phyloP scores from a whole-genome alignment of 2,113 vertebrate species.

The Marmota monax region DNA sequence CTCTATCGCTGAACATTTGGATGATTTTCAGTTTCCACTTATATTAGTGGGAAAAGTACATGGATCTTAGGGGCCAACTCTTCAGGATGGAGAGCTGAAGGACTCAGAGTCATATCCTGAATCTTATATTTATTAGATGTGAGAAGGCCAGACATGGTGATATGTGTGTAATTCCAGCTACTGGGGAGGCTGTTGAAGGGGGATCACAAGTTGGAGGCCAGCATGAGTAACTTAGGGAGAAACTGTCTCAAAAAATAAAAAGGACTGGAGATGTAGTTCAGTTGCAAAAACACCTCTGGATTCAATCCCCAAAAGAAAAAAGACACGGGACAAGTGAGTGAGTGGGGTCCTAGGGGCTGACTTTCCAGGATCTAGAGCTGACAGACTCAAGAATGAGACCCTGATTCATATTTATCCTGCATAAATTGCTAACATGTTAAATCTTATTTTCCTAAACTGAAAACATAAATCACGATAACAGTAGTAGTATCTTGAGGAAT shows the following conservation, averaged over 20 bases:
- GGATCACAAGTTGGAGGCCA: no score
- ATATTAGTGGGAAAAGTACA: rapidly evolving
- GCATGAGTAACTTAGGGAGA: no score
- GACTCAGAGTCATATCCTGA: not conserved
- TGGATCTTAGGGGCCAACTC: rapidly evolving
- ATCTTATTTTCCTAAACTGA: not conserved
- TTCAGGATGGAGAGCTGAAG: not conserved
- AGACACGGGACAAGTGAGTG: not conserved
- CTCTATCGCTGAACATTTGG: rapidly evolving
- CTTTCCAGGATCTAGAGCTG: rapidly evolving
- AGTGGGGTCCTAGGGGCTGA: rapidly evolving
- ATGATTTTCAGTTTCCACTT: not conserved
- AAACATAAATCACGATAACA: not conserved
- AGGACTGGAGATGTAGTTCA: no score
- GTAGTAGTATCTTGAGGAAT: not conserved
- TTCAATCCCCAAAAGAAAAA: no score
- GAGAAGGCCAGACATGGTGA: no score
- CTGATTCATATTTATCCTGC: not conserved
- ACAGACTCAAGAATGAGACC: not conserved
- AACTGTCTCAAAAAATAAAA: no score
- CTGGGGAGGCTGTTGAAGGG: no score
- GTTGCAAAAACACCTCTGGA: no score
- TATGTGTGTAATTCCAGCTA: no score
- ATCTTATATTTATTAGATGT: not conserved
- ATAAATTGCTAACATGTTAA: rapidly evolving